phyloP scores from a whole-genome alignment of 2,113 vertebrate genomes.

The Catharus fuscescens region DNA sequence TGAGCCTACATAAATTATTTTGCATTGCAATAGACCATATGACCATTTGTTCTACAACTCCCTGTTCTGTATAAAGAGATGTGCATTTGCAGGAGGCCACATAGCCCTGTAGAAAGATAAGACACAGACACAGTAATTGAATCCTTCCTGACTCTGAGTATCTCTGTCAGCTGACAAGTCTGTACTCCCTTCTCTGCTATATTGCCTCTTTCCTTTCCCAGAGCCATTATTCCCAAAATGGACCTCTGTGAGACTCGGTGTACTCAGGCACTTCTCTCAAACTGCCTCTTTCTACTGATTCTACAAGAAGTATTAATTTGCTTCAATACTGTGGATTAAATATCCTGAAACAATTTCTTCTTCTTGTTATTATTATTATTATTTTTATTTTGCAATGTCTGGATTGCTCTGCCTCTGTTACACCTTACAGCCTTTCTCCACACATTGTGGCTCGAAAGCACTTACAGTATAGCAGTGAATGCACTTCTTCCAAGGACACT shows the following conservation, averaged over 20 bases:
- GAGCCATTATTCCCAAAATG: accelerated
- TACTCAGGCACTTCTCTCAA: background rate
- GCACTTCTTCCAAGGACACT: background rate
- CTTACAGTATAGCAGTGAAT: background rate
- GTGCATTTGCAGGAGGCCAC: background rate
- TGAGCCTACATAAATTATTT: background rate
- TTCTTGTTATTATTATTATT: no score
- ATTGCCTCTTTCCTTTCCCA: background rate
- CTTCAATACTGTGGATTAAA: background rate
- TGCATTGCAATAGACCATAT: background rate
- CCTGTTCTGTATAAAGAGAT: background rate
- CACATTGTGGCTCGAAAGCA: background rate
- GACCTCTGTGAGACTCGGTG: background rate
- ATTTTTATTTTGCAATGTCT: background rate
- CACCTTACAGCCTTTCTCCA: background rate
- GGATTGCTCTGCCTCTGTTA: background rate
- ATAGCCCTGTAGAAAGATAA: background rate
- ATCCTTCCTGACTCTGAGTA: background rate
- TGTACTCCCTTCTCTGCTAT: background rate
- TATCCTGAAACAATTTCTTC: background rate
- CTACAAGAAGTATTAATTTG: background rate
- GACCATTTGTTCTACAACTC: background rate
- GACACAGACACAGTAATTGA: background rate
- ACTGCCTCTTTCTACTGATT: background rate
- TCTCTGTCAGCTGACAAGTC: background rate